Percentiles rank a stretch among this genome's conserved stretches.
phyloP scores from a whole-genome alignment of 2,797 vertebrate species.

The Brachyrhaphis roseni region DNA sequence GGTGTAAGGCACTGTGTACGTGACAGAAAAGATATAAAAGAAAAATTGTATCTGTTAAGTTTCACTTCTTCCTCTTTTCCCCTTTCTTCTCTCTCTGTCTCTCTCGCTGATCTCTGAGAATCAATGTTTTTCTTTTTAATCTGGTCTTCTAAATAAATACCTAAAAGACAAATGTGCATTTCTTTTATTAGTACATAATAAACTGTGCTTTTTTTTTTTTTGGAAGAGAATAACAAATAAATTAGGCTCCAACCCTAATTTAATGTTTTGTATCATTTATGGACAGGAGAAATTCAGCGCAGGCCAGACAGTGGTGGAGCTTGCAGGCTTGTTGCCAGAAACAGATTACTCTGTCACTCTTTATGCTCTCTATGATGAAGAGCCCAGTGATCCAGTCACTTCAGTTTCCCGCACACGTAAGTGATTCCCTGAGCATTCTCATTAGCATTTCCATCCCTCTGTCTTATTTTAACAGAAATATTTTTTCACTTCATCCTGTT shows the following conservation, averaged over 20 bases:
- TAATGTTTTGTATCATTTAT: not conserved
- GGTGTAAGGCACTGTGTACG: too few relatives aligned
- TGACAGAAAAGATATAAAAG: too few relatives aligned
- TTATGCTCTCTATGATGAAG: conserved; percentile 88
- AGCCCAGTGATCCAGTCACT: conserved; percentile 88
- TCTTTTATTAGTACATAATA: not conserved
- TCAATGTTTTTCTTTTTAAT: too few relatives aligned
- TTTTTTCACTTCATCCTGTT: not conserved
- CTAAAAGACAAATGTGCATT: too few relatives aligned
- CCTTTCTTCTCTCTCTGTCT: too few relatives aligned
- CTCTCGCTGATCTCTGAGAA: too few relatives aligned
- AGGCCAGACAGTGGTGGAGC: conserved; percentile 81
- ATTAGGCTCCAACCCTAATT: not conserved
- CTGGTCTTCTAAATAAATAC: too few relatives aligned
- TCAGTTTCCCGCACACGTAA: conserved; percentile 88
- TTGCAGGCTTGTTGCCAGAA: conserved; percentile 82
- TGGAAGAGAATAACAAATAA: not conserved
- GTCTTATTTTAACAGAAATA: not conserved
- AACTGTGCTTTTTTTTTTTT: not conserved
- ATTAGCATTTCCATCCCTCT: not conserved
- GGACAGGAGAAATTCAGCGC: conserved; percentile 85
- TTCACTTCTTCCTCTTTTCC: too few relatives aligned
- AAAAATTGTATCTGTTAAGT: too few relatives aligned
- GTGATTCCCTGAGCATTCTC: conserved; percentile 22
- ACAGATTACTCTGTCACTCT: conserved; percentile 88